Evolutionary conservation across 2,113 vertebrate genomes (phyloP).

Genomic region (Vulpes lagopus): DNA sequence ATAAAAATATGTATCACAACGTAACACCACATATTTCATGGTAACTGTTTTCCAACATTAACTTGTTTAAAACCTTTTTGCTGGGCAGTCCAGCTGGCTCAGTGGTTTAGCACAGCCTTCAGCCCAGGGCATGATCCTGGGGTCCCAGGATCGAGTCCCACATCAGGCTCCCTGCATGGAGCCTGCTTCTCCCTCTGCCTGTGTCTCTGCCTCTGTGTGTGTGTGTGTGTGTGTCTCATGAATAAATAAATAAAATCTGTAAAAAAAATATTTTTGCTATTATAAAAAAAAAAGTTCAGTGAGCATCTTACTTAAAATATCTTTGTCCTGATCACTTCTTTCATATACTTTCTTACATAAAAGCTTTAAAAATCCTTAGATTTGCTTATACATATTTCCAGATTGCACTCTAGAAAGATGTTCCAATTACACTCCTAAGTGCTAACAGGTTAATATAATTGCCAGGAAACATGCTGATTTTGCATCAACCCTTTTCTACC

Average conservation of each 20-base stretch:
- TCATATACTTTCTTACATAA: slow-evolving; percentile 34
- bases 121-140: too few relatives aligned
- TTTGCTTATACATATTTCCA: slow-evolving; percentile 53
- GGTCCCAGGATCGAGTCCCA: too few relatives aligned
- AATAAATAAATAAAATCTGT: too few relatives aligned
- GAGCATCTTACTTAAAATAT: slow-evolving; percentile 18
- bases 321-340: slow-evolving; percentile 30
- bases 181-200: too few relatives aligned
- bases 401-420: slow-evolving; percentile 61
- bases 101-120: too few relatives aligned
- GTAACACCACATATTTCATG: not conserved
- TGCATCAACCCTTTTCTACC: slow-evolving; percentile 53
- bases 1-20: slow-evolving; percentile 1
- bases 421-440: slow-evolving; percentile 57
- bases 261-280: not conserved
- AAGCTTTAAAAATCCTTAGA: slow-evolving; percentile 18
- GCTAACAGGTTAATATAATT: slow-evolving; percentile 56
- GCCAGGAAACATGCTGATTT: slow-evolving; percentile 67
- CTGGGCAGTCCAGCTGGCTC: not conserved
- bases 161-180: too few relatives aligned
- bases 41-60: slow-evolving; percentile 7
- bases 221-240: too few relatives aligned
- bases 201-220: too few relatives aligned
- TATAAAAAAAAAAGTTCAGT: slow-evolving; percentile 32
- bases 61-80: not conserved